phyloP scores from a whole-genome alignment of 2,888 invertebrate genomes.

The Rhagonycha lutea region DNA sequence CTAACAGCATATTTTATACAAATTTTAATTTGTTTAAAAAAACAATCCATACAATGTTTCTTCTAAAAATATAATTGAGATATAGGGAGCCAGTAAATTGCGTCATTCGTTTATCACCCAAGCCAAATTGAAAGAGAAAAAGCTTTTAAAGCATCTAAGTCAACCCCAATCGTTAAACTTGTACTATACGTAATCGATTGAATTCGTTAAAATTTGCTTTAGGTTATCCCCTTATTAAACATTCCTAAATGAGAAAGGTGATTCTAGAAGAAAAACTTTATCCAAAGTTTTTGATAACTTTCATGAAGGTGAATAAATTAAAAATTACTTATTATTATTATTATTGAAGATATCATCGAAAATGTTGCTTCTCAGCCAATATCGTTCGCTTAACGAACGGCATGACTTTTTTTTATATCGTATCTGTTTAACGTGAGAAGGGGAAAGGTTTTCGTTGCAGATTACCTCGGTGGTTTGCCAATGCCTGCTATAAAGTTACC shows the following conservation, averaged over 20 bases:
- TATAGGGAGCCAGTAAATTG: slow-evolving; percentile 23
- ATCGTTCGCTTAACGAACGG: too few relatives aligned
- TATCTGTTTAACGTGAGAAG: too few relatives aligned
- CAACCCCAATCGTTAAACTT: slow-evolving; percentile 26
- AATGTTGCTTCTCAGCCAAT: neutral
- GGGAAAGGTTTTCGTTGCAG: too few relatives aligned
- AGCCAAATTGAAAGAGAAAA: slow-evolving; percentile 27
- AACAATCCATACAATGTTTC: neutral
- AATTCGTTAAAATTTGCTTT: slow-evolving; percentile 21
- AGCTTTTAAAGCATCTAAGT: slow-evolving; percentile 26
- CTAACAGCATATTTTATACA: neutral
- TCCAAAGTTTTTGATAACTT: neutral
- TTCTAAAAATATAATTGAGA: slow-evolving; percentile 22
- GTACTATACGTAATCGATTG: slow-evolving; percentile 24
- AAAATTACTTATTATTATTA: neutral
- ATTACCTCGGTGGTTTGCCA: too few relatives aligned
- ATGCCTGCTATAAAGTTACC: too few relatives aligned
- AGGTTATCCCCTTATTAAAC: neutral
- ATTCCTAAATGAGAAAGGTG: neutral
- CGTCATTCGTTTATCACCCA: slow-evolving; percentile 26
- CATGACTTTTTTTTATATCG: too few relatives aligned
- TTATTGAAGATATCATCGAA: neutral
- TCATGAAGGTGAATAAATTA: neutral
- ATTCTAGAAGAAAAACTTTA: neutral
- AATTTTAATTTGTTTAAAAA: neutral